phyloP scores from a whole-genome alignment of 2,113 vertebrate genomes.

The Alethe castanea region DNA sequence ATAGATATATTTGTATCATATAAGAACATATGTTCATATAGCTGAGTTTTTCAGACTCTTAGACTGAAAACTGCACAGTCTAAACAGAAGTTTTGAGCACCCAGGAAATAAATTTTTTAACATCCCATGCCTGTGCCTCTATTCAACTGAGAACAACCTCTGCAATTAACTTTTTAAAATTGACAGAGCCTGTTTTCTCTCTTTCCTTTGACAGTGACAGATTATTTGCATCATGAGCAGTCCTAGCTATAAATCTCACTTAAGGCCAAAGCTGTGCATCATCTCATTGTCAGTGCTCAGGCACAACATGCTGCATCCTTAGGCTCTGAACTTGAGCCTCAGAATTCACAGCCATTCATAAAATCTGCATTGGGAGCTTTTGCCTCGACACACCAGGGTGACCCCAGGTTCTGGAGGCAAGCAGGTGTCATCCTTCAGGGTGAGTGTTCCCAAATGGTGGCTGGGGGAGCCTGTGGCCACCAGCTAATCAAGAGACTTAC shows the following conservation, averaged over 20 bases:
- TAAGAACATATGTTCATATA: neutral
- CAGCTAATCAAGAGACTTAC: neutral
- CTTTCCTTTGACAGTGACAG: conserved; percentile 12
- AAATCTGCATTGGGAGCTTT: neutral
- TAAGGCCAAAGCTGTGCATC: neutral
- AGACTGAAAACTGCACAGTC: neutral
- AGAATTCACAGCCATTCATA: neutral
- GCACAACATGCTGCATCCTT: accelerated
- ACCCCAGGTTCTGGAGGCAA: neutral
- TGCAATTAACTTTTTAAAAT: conserved; percentile 9
- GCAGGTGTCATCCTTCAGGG: neutral
- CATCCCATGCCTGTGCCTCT: neutral
- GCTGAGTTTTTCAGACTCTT: neutral
- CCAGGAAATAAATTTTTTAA: neutral
- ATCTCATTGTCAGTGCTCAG: neutral
- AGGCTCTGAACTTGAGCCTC: neutral
- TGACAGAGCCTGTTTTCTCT: neutral
- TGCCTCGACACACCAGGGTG: neutral
- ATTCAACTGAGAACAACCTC: neutral
- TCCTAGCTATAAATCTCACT: conserved; percentile 25
- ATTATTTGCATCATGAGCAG: conserved; percentile 19
- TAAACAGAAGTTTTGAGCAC: neutral
- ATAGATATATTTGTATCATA: neutral
- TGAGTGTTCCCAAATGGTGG: neutral
- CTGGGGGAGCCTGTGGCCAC: neutral